Evolutionary conservation across 2,797 vertebrate genomes (phyloP).

Genomic region (Bovichtus diacanthus): DNA sequence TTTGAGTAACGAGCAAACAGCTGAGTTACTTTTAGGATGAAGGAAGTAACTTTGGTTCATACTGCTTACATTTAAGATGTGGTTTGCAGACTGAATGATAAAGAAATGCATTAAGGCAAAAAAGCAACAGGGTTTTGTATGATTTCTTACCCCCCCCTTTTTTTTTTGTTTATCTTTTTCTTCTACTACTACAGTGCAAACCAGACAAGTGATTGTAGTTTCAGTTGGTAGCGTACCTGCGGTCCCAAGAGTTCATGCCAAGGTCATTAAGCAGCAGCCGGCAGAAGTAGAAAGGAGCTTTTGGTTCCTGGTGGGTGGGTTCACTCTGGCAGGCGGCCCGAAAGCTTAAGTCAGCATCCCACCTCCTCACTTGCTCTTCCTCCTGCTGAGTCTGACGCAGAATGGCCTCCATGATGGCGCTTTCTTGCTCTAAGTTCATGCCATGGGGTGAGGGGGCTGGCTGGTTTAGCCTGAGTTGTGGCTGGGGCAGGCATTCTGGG

Average conservation of each 20-base stretch:
- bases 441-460: conserved; percentile 90
- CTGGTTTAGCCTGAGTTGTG: conserved; percentile 90
- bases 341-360: conserved; percentile 81
- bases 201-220: not conserved
- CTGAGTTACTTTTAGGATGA: conserved; percentile 40
- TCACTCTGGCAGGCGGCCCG: conserved; percentile 85
- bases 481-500: conserved; percentile 93
- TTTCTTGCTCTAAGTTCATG: conserved; percentile 92
- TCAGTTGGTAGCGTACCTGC: conserved; percentile 87
- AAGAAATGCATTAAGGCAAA: not conserved
- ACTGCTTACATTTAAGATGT: not conserved
- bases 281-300: conserved; percentile 96
- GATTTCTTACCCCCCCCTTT: not conserved
- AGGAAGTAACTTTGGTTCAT: no score
- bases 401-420: conserved; percentile 88
- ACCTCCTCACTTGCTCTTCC: conserved; percentile 85
- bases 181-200: conserved; percentile 7
- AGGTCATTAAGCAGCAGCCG: conserved; percentile 93
- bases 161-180: not conserved
- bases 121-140: not conserved
- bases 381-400: conserved; percentile 89
- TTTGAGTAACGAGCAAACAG: conserved; percentile 52
- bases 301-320: conserved; percentile 88
- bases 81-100: conserved; percentile 1
- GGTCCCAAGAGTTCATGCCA: conserved; percentile 99